Conservation (phyloP, 2,888 invertebrate species). For the Leucophenga montana region DNA sequence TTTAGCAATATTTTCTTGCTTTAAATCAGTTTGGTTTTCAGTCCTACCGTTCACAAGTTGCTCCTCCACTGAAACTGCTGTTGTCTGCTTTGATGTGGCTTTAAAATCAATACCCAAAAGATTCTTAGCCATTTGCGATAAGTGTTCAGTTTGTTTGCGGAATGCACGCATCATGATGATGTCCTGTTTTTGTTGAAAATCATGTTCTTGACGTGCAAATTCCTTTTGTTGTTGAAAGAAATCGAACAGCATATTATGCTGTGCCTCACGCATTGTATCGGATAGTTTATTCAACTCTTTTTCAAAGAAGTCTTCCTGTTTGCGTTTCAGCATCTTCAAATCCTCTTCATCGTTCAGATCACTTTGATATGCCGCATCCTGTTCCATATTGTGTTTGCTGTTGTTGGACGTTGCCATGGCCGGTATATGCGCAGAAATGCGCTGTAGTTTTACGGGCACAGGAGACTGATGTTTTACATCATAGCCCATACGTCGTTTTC, state of each 20-base stretch:
- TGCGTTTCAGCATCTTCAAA: slow-evolving; percentile 36
- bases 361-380: not conserved
- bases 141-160: slow-evolving; percentile 64
- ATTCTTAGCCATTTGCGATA: slow-evolving; percentile 57
- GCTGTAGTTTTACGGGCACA: slow-evolving; percentile 57
- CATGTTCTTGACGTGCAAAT: slow-evolving; percentile 67
- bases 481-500: slow-evolving; percentile 46
- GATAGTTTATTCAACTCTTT: slow-evolving; percentile 66
- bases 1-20: too few relatives aligned
- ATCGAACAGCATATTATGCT: slow-evolving; percentile 66
- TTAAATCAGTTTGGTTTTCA: slow-evolving; percentile 15
- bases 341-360: not conserved
- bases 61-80: slow-evolving; percentile 2
- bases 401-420: not conserved
- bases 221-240: slow-evolving; percentile 70
- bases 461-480: slow-evolving; percentile 35
- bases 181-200: slow-evolving; percentile 70
- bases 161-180: slow-evolving; percentile 64
- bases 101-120: slow-evolving; percentile 38
- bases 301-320: slow-evolving; percentile 56
- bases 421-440: slow-evolving; percentile 34
- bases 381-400: slow-evolving; percentile 4
- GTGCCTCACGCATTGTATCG: slow-evolving; percentile 60
- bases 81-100: not conserved
- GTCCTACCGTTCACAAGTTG: slow-evolving; percentile 20